phyloP scores from a whole-genome alignment of 2,797 vertebrate species.

The Gorsachius magnificus region DNA sequence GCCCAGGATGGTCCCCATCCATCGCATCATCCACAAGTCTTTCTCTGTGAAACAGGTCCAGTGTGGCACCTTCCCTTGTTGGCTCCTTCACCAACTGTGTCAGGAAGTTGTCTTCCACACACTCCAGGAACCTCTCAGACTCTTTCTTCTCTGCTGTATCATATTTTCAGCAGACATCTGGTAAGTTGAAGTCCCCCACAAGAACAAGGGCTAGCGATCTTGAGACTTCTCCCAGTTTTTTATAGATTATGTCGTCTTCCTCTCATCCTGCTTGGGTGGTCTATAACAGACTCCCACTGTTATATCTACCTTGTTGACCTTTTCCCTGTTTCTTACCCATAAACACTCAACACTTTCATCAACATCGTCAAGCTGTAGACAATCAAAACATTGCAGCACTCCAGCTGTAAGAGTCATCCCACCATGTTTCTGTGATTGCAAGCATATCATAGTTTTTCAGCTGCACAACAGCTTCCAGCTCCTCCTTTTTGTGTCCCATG shows the following conservation, averaged over 20 bases:
- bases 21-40: neutral
- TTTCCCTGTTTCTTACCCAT: neutral
- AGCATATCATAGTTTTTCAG: too few relatives aligned
- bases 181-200: too few relatives aligned
- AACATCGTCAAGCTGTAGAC: neutral
- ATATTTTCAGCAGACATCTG: too few relatives aligned
- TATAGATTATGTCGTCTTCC: too few relatives aligned
- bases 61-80: too few relatives aligned
- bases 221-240: neutral
- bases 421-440: too few relatives aligned
- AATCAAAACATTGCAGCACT: neutral
- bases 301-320: neutral
- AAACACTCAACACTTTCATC: neutral
- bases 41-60: neutral
- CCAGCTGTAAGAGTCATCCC: too few relatives aligned
- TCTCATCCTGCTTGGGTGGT: neutral
- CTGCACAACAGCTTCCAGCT: too few relatives aligned
- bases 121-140: too few relatives aligned
- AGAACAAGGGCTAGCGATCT: too few relatives aligned
- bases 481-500: neutral
- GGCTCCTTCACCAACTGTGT: neutral
- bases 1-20: neutral
- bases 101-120: neutral
- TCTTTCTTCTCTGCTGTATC: too few relatives aligned
- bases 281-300: neutral